These are phyloP conservation scores for Drosophila ficusphila DNA, from an alignment of 1,140 invertebrate species.

Conservation along the genomic window DNA sequence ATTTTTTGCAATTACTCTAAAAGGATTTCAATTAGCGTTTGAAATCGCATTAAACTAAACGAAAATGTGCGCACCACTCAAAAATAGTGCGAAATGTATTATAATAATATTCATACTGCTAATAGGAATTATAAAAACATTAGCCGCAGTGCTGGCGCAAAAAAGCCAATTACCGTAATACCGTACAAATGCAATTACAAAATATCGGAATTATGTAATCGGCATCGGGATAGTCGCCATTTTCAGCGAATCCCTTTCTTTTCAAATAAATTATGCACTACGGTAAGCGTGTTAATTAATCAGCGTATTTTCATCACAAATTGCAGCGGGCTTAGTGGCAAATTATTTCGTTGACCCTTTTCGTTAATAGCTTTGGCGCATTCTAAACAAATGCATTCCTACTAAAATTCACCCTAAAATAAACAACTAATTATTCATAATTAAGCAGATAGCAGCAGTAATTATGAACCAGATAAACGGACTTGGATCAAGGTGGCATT, in stretches of 20 bases:
- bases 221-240: not conserved
- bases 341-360: conserved; percentile 35
- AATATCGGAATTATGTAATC: conserved; percentile 47
- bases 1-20: conserved; percentile 75
- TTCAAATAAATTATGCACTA: not conserved
- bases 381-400: conserved; percentile 38
- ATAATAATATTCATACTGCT: conserved; percentile 40
- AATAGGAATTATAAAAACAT: conserved; percentile 45
- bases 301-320: conserved; percentile 29
- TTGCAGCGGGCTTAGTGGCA: conserved; percentile 16
- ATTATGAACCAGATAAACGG: conserved; percentile 43
- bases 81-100: conserved; percentile 22
- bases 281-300: conserved; percentile 31
- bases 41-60: conserved; percentile 60
- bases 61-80: conserved; percentile 33
- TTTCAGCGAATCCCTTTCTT: conserved; percentile 1
- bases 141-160: conserved; percentile 13
- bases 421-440: conserved; percentile 53
- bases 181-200: conserved; percentile 69
- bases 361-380: conserved; percentile 26
- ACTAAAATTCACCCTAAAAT: conserved; percentile 34
- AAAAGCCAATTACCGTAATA: conserved; percentile 65
- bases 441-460: conserved; percentile 51
- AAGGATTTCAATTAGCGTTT: conserved; percentile 76
- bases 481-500: not conserved